Conservation (phyloP, 1,140 invertebrate species). For the Phocides pigmalion region DNA sequence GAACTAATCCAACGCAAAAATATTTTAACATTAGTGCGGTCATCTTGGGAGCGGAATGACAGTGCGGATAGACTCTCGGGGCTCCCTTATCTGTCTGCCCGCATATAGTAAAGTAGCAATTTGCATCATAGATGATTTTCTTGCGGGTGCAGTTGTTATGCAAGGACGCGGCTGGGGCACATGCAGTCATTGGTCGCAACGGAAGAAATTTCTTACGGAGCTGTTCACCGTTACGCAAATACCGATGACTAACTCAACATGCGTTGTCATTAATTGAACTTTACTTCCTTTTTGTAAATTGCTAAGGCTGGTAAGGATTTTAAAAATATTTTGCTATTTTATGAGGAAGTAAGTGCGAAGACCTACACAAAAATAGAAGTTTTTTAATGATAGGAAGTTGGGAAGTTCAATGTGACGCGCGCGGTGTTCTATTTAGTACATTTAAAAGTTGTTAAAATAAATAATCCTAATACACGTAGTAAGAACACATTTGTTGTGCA, state of each 20-base stretch:
- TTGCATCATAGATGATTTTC: conserved; percentile 1
- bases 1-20: too few relatives aligned
- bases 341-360: too few relatives aligned
- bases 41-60: not conserved
- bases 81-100: not conserved
- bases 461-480: not conserved
- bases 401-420: too few relatives aligned
- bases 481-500: conserved; percentile 8
- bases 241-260: not conserved
- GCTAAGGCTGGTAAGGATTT: too few relatives aligned
- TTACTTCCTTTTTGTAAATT: not conserved
- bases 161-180: not conserved
- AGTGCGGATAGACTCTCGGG: not conserved
- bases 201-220: not conserved
- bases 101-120: not conserved
- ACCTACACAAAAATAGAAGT: too few relatives aligned
- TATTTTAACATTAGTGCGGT: too few relatives aligned
- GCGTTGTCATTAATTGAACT: not conserved
- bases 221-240: not conserved
- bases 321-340: too few relatives aligned
- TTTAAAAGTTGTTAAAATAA: conserved; percentile 2
- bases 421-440: too few relatives aligned
- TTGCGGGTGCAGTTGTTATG: not conserved
- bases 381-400: too few relatives aligned
- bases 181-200: not conserved